Conservation (phyloP, 1,140 invertebrate species). For the Papilio polyxenes region DNA sequence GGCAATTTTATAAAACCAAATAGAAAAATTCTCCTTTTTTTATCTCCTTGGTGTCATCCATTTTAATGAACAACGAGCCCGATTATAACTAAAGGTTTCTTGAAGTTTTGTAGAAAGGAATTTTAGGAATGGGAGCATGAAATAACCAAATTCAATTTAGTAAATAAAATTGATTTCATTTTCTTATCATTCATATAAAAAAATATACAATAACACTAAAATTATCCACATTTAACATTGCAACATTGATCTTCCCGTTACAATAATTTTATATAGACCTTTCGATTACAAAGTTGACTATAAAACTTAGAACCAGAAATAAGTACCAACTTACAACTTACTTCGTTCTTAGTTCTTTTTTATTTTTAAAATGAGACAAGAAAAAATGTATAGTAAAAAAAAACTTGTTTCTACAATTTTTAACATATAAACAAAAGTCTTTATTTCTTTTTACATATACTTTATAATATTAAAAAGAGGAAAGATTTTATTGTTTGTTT, state of each 20-base stretch:
- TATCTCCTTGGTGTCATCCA: background rate
- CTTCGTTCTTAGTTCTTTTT: too few species aligned
- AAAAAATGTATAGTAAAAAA: too few species aligned
- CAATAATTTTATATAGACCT: constrained; percentile 47
- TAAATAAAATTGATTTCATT: constrained; percentile 56
- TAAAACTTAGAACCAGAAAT: constrained; percentile 33
- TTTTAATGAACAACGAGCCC: too few species aligned
- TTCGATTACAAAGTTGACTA: constrained; percentile 42
- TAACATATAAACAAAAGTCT: too few species aligned
- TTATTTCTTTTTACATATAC: too few species aligned
- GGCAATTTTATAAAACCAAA: too few species aligned
- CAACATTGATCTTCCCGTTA: constrained; percentile 61
- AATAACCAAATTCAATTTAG: constrained; percentile 50
- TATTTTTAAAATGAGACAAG: too few species aligned
- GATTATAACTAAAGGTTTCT: too few species aligned
- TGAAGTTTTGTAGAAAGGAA: background rate
- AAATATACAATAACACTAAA: constrained; percentile 72
- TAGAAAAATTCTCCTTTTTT: too few species aligned
- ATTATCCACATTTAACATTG: constrained; percentile 61
- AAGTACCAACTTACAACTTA: background rate
- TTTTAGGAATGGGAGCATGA: constrained; percentile 50
- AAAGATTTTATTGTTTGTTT: too few species aligned
- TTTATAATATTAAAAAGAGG: too few species aligned
- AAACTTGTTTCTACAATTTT: too few species aligned
- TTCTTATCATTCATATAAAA: constrained; percentile 54